Base-by-base conservation (phyloP, 2,113 vertebrate genomes). In the Triplophysa rosa region DNA sequence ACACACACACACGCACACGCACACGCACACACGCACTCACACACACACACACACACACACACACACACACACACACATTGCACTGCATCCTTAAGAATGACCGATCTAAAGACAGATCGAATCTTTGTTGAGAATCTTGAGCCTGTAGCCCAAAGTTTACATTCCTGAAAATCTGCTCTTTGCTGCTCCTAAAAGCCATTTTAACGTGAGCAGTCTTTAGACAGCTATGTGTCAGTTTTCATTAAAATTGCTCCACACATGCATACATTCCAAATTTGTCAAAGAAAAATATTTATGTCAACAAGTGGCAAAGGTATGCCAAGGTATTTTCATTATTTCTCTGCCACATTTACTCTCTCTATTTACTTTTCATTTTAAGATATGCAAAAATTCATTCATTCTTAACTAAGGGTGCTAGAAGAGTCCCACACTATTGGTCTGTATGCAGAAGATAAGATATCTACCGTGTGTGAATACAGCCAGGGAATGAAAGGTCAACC, bases 401-500 rank as follows among this genome's bases (percentile, higher is more conserved):
- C 37, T n/a, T 23, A 23, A 77, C 67, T 66, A n/a, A 23, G 37
- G 66, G 16, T 62, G 14, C 56, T 16, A 26, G 42, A 29, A 65
- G 24, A 80, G 49, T 68, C 66, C 59, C 23, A 77, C 42, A 65
- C 33, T 68, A 65, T 78, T 65, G 8, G 67, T 47, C 62, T 64
- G 72, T 80, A 52, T 63, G 79, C 83, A 82, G 82, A 62, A 88
- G 87, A 90, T 90, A 90, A 89, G 87, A 68, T 80, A 78, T 87
- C 84, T 63, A 81, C 61, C 73, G 45, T 78, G 16, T 47, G 63
- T 68, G 71, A 87, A 84, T 85, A 77, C 83, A 75, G 82, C 67
- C 74, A 81, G 84, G 64, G 77, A 84, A 86, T 67, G 74, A 91
- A 91, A 91, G 90, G 90, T 90, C 87, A 81, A 24, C 58, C 1